phyloP scores from a whole-genome alignment of 2,888 invertebrate genomes.

The Tromatobia lineatoria region DNA sequence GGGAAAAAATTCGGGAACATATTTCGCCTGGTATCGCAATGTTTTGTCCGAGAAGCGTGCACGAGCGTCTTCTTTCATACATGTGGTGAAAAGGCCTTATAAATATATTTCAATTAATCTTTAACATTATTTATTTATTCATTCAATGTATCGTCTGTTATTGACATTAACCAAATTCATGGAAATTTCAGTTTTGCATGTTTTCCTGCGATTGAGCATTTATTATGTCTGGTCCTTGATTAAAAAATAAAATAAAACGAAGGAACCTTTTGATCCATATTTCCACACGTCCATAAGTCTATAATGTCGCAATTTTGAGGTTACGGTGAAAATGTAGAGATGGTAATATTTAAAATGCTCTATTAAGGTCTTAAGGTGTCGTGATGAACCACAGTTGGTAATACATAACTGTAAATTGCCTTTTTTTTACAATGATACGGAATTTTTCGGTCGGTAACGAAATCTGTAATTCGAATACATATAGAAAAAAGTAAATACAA shows the following conservation, averaged over 20 bases:
- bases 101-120: conserved; percentile 5
- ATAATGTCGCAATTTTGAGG: not conserved
- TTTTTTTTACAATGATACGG: not conserved
- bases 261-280: not conserved
- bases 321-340: not conserved
- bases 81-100: not conserved
- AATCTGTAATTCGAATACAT: no score
- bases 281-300: conserved; percentile 3
- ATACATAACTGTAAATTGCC: not conserved
- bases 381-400: not conserved
- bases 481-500: no score
- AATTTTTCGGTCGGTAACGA: not conserved
- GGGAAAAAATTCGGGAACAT: conserved; percentile 1
- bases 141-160: not conserved
- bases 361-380: not conserved
- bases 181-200: conserved; percentile 4
- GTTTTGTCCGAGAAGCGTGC: not conserved
- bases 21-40: not conserved
- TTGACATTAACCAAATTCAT: not conserved
- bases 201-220: conserved; percentile 3
- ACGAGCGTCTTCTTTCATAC: not conserved
- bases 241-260: not conserved
- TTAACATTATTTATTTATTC: conserved; percentile 8
- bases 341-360: not conserved
- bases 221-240: not conserved